phyloP scores from a whole-genome alignment of 2,888 invertebrate genomes.

The Pristionchus entomophagus region DNA sequence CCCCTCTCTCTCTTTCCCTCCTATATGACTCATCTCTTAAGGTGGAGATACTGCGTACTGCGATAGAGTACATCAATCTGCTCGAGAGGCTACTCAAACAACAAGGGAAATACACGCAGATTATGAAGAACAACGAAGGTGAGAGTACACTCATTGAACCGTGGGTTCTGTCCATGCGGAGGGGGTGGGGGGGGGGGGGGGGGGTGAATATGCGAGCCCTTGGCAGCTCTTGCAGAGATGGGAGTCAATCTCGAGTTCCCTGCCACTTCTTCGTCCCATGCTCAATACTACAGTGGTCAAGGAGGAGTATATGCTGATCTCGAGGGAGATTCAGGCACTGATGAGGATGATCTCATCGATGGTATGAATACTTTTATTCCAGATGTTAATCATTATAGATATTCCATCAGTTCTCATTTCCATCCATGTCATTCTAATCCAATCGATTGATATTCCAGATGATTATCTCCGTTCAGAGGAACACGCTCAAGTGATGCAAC shows the following conservation, averaged over 20 bases:
- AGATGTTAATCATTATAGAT: not conserved
- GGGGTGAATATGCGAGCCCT: too few species aligned
- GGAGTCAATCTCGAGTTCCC: constrained; percentile 32
- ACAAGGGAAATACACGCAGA: constrained; percentile 70
- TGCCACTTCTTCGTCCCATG: not conserved
- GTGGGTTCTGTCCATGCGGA: too few species aligned
- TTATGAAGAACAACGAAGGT: constrained; percentile 69
- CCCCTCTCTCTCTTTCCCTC: too few species aligned
- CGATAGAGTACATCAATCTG: constrained; percentile 95
- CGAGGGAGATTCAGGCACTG: not conserved
- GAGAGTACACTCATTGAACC: too few species aligned
- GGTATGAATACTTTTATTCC: not conserved
- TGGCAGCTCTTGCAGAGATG: constrained; percentile 1
- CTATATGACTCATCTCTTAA: too few species aligned
- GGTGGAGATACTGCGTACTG: constrained; percentile 95
- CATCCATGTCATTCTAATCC: not conserved
- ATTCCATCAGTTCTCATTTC: not conserved
- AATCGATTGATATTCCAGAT: not conserved
- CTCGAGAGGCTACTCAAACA: constrained; percentile 78
- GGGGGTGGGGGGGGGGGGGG: too few species aligned
- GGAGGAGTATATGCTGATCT: constrained; percentile 8
- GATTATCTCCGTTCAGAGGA: not conserved
- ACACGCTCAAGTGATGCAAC: not conserved
- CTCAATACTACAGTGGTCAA: not conserved
- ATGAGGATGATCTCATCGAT: constrained; percentile 2